Evolutionary conservation across 2,113 vertebrate genomes (phyloP).

Genomic region (Gallinago jamesoni): DNA sequence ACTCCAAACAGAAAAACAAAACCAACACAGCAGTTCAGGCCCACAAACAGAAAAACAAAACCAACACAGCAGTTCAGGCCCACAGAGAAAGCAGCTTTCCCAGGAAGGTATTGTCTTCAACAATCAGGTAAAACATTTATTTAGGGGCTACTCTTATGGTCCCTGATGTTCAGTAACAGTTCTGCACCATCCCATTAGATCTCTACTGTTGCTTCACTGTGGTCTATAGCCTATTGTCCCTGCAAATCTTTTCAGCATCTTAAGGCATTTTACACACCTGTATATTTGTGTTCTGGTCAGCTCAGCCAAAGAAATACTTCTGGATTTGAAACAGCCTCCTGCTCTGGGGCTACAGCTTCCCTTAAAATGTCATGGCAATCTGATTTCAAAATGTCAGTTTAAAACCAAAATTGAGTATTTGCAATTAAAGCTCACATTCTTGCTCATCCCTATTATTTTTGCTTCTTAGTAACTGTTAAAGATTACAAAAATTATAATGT

Average conservation of each 20-base stretch:
- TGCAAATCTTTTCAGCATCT: conserved; percentile 11
- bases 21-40: conserved; percentile 1
- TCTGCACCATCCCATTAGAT: background rate
- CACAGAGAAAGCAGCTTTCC: background rate
- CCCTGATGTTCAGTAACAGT: background rate
- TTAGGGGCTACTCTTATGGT: background rate
- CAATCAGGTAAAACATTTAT: conserved; percentile 2
- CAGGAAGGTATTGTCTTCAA: background rate
- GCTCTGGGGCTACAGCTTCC: background rate
- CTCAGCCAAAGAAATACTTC: background rate
- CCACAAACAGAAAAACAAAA: conserved; percentile 63
- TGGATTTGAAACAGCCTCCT: background rate
- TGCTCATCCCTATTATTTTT: conserved; percentile 7
- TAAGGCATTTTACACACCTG: background rate
- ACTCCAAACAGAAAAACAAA: conserved; percentile 73
- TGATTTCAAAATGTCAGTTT: background rate
- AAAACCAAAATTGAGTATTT: background rate
- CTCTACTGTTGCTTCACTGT: background rate
- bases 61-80: background rate
- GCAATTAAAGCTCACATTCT: background rate
- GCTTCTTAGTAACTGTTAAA: conserved; percentile 15
- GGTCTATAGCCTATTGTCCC: background rate
- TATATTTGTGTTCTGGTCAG: background rate
- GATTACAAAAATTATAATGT: background rate
- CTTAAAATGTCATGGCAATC: background rate